A percentile compares a stretch with the other conserved stretches of the same genome.
phyloP scores from a whole-genome alignment of 2,888 invertebrate genomes.

The Drosophila cyrtoloma region DNA sequence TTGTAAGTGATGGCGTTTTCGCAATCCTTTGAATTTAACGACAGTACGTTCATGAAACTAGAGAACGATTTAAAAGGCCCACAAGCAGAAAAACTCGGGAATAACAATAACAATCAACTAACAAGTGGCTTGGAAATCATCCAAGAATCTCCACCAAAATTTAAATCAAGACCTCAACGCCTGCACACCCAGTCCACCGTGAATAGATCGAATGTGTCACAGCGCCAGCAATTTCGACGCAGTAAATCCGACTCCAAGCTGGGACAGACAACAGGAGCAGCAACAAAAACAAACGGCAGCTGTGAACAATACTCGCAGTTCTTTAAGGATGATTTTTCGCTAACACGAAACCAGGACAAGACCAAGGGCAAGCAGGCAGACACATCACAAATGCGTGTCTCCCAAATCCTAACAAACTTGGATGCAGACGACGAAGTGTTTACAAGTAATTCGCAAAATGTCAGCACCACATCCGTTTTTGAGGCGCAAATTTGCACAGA shows the following conservation, averaged over 20 bases:
- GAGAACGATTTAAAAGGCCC: slow-evolving; percentile 73
- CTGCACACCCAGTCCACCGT: slow-evolving; percentile 14
- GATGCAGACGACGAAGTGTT: slow-evolving; percentile 10
- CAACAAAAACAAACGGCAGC: slow-evolving; percentile 14
- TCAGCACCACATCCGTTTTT: slow-evolving; percentile 50
- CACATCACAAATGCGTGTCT: slow-evolving; percentile 61
- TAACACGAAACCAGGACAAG: neutral
- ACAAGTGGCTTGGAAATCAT: slow-evolving; percentile 66
- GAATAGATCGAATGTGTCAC: slow-evolving; percentile 26
- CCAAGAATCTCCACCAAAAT: slow-evolving; percentile 80
- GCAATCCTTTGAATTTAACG: slow-evolving; percentile 83
- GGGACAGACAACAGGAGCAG: neutral
- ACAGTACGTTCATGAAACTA: slow-evolving; percentile 82
- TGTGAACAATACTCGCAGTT: slow-evolving; percentile 74
- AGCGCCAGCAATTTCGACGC: slow-evolving; percentile 41
- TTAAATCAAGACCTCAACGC: slow-evolving; percentile 27
- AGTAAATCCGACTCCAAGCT: slow-evolving; percentile 50
- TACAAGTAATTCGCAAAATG: slow-evolving; percentile 10
- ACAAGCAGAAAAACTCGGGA: slow-evolving; percentile 18
- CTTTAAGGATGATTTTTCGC: slow-evolving; percentile 81
- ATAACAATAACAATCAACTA: slow-evolving; percentile 19
- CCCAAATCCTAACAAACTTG: slow-evolving; percentile 67
- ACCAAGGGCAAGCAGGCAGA: slow-evolving; percentile 13
- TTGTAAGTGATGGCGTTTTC: slow-evolving; percentile 81
- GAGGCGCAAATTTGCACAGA: slow-evolving; percentile 78